Percentiles rank a stretch among this genome's conserved stretches.
These are phyloP conservation scores for Caenorhabditis tropicalis DNA, from an alignment of 1,140 invertebrate genomes.

Conservation along the genomic window DNA sequence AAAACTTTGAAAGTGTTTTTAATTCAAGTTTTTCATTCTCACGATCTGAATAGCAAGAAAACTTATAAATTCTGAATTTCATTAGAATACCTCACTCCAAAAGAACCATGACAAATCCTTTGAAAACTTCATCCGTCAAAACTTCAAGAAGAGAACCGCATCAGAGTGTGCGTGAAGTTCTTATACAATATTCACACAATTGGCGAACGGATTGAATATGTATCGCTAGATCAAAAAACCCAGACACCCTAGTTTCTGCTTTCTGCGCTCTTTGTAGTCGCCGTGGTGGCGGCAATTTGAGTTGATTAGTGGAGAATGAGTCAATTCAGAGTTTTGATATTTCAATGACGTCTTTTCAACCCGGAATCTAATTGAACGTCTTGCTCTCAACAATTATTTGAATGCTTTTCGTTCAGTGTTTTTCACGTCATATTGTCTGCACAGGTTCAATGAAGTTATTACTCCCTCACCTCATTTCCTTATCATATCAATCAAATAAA, in stretches of 20 bases:
- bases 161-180: constrained; percentile 19
- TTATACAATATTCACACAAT: background rate
- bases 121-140: background rate
- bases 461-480: background rate
- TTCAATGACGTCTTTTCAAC: background rate
- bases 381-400: background rate
- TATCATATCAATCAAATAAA: background rate
- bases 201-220: background rate
- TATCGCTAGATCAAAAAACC: constrained; percentile 3
- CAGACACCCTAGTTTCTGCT: background rate
- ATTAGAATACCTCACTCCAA: background rate
- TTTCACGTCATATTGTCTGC: constrained; percentile 2
- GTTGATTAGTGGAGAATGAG: background rate
- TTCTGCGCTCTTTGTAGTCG: background rate
- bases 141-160: constrained; percentile 11
- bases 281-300: background rate
- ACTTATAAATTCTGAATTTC: background rate
- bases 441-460: background rate
- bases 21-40: background rate
- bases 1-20: background rate
- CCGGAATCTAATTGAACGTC: constrained; percentile 1
- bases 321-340: background rate
- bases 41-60: background rate
- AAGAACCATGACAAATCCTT: background rate
- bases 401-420: background rate